Percentiles rank a stretch among this genome's conserved stretches.
These are phyloP conservation scores for Tiliacea citrago DNA, from an alignment of 2,888 invertebrate species.

Conservation along the genomic window DNA sequence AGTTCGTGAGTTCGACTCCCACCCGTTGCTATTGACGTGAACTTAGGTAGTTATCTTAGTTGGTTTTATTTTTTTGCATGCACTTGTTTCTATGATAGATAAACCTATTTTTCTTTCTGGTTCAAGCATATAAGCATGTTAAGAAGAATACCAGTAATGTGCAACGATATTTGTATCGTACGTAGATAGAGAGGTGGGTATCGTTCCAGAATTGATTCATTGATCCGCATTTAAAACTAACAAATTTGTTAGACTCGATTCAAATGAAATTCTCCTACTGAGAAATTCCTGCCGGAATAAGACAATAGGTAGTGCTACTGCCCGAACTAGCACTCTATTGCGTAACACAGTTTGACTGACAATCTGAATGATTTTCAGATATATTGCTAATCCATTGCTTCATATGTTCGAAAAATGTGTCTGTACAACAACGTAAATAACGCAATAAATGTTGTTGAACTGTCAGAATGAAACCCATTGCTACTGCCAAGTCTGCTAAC, in stretches of 20 bases:
- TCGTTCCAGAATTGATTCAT: neutral
- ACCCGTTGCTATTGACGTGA: neutral
- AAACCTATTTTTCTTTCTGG: no score
- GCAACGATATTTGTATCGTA: neutral
- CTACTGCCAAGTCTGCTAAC: no score
- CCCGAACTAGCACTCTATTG: no score
- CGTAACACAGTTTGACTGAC: no score
- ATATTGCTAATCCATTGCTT: no score
- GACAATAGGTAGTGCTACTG: neutral
- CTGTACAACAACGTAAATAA: no score
- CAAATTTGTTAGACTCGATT: neutral
- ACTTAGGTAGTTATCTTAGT: neutral
- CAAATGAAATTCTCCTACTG: no score
- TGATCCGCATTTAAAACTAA: neutral
- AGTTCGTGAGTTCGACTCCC: neutral
- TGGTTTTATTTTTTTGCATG: neutral
- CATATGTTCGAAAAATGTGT: no score
- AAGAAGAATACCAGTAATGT: neutral
- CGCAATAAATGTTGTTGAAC: no score
- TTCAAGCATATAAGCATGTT: neutral
- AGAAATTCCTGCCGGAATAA: neutral
- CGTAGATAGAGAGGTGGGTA: neutral
- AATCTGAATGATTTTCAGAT: no score
- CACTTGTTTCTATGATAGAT: neutral
- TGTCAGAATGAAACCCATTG: no score